A percentile compares a stretch with the other conserved stretches of the same genome.
phyloP scores from a whole-genome alignment of 2,888 invertebrate genomes.

The Empis stercorea region DNA sequence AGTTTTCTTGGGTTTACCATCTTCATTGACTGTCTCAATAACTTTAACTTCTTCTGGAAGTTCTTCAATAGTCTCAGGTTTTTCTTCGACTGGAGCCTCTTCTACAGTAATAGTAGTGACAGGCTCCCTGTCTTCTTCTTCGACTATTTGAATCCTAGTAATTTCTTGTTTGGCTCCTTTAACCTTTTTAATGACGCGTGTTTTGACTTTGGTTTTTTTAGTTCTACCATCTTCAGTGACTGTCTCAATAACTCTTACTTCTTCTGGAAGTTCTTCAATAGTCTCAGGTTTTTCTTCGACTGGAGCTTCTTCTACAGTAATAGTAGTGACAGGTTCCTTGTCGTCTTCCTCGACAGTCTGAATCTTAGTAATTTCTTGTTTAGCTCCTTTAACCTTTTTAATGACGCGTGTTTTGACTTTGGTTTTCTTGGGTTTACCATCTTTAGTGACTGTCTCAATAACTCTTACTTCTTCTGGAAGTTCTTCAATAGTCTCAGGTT shows the following conservation, averaged over 20 bases:
- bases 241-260: conserved; percentile 32
- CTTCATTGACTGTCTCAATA: conserved; percentile 14
- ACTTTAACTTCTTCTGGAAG: conserved; percentile 24
- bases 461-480: conserved; percentile 18
- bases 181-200: conserved; percentile 27
- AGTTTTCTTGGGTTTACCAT: conserved; percentile 26
- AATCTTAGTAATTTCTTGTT: conserved; percentile 27
- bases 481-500: conserved; percentile 12
- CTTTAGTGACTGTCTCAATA: conserved; percentile 19
- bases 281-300: conserved; percentile 19
- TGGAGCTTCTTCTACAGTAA: conserved; percentile 15
- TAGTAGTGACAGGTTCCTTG: conserved; percentile 23
- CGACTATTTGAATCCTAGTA: conserved; percentile 22
- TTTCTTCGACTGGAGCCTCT: conserved; percentile 22
- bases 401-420: conserved; percentile 16
- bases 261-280: conserved; percentile 19
- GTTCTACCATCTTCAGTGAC: conserved; percentile 26
- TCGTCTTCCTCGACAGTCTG: conserved; percentile 25
- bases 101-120: conserved; percentile 21
- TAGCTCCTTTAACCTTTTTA: conserved; percentile 16
- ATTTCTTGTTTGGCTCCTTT: conserved; percentile 20
- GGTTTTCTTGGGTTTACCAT: conserved; percentile 21
- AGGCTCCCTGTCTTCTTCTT: conserved; percentile 24
- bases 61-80: conserved; percentile 19
- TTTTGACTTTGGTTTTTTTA: conserved; percentile 24